Base-by-base conservation (phyloP, 2,888 invertebrate species). In the Ophion ventricosus region DNA sequence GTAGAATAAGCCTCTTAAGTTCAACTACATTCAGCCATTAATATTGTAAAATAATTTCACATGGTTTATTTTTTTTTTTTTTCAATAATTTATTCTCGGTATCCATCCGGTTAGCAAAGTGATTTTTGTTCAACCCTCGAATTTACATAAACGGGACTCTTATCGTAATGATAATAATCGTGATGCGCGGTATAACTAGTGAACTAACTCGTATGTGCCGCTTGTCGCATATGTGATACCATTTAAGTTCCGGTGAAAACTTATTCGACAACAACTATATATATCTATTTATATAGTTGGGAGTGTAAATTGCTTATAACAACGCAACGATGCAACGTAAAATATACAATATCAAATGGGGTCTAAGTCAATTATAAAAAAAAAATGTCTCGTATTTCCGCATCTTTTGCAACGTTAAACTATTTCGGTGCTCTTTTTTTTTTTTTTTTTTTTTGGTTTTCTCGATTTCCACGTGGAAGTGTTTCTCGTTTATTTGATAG, bases 301-400 rank as follows among this genome's bases (percentile, higher is more conserved):
- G 74, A 64, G 69, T 84, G 79, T 80, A 77, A 83, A 80, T 75
- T 80, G 83, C 66, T 85, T 85, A 76, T 75, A 78, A 84, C 82
- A 80, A 86, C 77, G 80, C 76, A 84, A 86, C 80, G 75, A 84
- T 75, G 80, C 80, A 86, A 84, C 82, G 72, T 83, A 81, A 86
- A 83, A 84, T 84, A 86, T 83, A 82, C 69, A 83, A 80, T 78
- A 86, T 85, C 83, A 78, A 80, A 74, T 85, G 74, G 63, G 79
- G 78, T 81, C 72, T 77, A 85, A 84, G 76, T 85, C 79, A 83
- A 79, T 85, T 77, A 83, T 79, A 79, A 80, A 84, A 82, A 79
- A 80, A 84, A 82, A 49, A 11, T 73, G 66, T 64, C 59, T 69
- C 67, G 14, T 56, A n/a, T 66, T 66, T 66, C 20, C 49, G 5